Conservation (phyloP, 2,113 vertebrate species). For the Ceyx cyanopectus region DNA sequence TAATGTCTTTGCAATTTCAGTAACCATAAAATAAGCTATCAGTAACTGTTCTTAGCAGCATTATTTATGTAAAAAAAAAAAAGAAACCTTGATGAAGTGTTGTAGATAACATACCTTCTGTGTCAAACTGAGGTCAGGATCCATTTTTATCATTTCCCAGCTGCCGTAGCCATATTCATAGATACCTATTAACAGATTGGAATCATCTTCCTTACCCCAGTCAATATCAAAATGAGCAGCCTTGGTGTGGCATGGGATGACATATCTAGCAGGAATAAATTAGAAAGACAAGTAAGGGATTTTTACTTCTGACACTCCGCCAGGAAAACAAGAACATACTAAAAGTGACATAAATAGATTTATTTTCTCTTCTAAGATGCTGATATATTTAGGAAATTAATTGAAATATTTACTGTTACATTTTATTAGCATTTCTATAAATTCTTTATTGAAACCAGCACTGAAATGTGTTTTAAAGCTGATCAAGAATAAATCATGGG, state of each 20-base stretch:
- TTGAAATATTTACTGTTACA: background rate
- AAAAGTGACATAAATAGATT: background rate
- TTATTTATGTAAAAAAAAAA: background rate
- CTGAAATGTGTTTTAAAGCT: background rate
- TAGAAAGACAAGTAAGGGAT: background rate
- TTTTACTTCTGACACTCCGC: background rate
- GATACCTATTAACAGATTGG: conserved; percentile 95
- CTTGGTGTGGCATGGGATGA: conserved; percentile 94
- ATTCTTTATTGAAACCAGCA: background rate
- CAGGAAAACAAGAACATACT: background rate
- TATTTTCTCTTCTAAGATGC: background rate
- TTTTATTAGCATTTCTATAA: background rate
- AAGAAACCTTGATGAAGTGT: background rate
- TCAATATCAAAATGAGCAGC: conserved; percentile 98
- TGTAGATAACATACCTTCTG: conserved; percentile 85
- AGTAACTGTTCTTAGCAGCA: background rate
- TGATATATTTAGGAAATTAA: background rate
- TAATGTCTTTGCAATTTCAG: background rate
- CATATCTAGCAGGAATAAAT: conserved; percentile 82
- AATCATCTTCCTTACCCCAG: conserved; percentile 97
- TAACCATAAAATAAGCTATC: background rate
- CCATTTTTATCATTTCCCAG: conserved; percentile 99
- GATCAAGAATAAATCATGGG: background rate
- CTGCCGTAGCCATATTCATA: conserved; percentile 99
- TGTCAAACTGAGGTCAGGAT: conserved; percentile 97